A percentile compares a stretch with the other conserved stretches of the same genome.
Evolutionary conservation across 2,888 invertebrate species (phyloP).

Genomic region (Apotomis capreana): DNA sequence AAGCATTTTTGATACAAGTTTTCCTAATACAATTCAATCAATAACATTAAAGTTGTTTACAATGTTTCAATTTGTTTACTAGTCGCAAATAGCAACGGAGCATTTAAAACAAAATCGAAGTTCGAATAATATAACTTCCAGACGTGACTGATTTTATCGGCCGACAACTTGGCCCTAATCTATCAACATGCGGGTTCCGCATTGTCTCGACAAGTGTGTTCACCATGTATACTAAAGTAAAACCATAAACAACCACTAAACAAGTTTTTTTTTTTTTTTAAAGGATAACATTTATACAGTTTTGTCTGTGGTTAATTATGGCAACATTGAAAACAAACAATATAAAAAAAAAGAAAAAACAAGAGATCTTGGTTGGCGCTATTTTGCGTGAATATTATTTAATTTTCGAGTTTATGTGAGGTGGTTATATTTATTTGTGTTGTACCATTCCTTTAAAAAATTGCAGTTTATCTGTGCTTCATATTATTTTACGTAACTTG

Average conservation of each 20-base stretch:
- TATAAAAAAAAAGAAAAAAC: slow-evolving; percentile 28
- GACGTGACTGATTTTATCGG: background rate
- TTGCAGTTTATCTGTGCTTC: background rate
- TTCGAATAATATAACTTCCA: background rate
- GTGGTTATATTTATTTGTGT: background rate
- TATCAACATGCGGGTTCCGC: too few species aligned
- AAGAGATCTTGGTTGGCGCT: slow-evolving; percentile 53
- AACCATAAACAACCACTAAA: too few species aligned
- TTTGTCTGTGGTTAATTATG: slow-evolving; percentile 1
- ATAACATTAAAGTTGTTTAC: background rate
- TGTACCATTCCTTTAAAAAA: background rate
- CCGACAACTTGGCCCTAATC: too few species aligned
- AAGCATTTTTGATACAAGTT: slow-evolving; percentile 1
- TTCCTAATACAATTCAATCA: slow-evolving; percentile 2
- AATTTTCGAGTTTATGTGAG: slow-evolving; percentile 3
- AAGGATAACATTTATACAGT: background rate
- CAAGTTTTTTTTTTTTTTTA: background rate
- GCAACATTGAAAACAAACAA: slow-evolving; percentile 35
- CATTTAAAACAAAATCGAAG: slow-evolving; percentile 5
- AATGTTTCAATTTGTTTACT: slow-evolving; percentile 27
- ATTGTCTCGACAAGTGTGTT: too few species aligned
- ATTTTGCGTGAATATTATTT: slow-evolving; percentile 50
- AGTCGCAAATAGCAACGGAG: slow-evolving; percentile 34
- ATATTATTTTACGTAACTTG: slow-evolving; percentile 6
- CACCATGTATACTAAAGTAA: background rate